Percentiles rank a stretch among this genome's conserved stretches.
Conservation (phyloP, 1,140 invertebrate species). For the Aphaenogaster floridana region DNA sequence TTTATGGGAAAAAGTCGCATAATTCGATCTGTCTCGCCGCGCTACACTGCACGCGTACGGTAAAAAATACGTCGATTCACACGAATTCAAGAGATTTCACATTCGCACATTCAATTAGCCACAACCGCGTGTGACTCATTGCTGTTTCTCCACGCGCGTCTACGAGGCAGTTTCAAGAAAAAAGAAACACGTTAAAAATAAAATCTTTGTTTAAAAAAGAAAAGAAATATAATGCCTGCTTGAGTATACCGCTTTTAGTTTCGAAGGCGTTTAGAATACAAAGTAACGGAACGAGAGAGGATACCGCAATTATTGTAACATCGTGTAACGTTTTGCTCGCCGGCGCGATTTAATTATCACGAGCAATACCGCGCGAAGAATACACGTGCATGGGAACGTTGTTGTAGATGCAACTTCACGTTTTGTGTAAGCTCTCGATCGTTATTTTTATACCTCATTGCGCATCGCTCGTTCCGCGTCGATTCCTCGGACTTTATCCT, state of each 20-base stretch:
- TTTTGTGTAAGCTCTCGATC: neutral
- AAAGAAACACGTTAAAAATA: neutral
- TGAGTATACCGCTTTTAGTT: neutral
- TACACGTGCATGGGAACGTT: neutral
- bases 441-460: neutral
- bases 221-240: neutral
- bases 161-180: neutral
- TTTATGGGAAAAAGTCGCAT: slow-evolving; percentile 69
- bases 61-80: slow-evolving; percentile 21
- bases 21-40: slow-evolving; percentile 71
- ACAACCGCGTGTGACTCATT: neutral
- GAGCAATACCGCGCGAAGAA: neutral
- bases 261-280: neutral
- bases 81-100: slow-evolving; percentile 66
- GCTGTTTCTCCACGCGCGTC: neutral
- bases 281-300: neutral
- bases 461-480: neutral
- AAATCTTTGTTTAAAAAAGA: neutral
- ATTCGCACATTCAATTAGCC: slow-evolving; percentile 33
- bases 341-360: neutral
- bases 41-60: slow-evolving; percentile 49
- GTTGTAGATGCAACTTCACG: neutral
- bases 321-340: slow-evolving; percentile 6
- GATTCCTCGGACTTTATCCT: neutral
- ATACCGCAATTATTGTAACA: neutral